Conservation (phyloP, 2,797 vertebrate genomes). For the Tenualosa ilisha region DNA sequence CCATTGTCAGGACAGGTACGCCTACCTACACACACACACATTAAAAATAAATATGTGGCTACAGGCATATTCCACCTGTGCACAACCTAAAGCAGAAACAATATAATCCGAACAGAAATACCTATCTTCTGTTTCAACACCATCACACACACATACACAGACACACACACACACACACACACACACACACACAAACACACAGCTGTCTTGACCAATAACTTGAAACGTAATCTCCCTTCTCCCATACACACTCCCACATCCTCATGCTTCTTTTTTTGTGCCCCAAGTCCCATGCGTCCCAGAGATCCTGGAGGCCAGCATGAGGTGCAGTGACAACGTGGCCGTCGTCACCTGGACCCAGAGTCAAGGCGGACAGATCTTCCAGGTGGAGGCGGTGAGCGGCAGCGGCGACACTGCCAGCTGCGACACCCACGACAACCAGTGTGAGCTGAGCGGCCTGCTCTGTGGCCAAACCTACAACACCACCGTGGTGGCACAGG, state of each 20-base stretch:
- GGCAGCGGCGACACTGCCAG: slow-evolving; percentile 49
- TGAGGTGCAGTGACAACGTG: slow-evolving; percentile 70
- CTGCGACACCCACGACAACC: slow-evolving; percentile 53
- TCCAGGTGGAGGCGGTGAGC: slow-evolving; percentile 62
- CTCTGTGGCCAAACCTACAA: slow-evolving; percentile 72
- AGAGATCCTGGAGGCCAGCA: slow-evolving; percentile 55
- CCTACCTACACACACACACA: not conserved
- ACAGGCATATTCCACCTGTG: too few relatives aligned
- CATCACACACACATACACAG: not conserved
- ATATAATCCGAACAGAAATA: too few relatives aligned
- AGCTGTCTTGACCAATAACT: too few relatives aligned
- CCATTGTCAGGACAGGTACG: slow-evolving; percentile 69
- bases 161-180: not conserved
- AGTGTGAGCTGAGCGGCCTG: slow-evolving; percentile 67
- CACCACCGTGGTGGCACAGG: slow-evolving; percentile 62
- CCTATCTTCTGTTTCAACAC: not conserved
- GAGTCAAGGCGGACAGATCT: slow-evolving; percentile 64
- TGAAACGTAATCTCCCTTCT: not conserved
- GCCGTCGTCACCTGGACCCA: slow-evolving; percentile 69
- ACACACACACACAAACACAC: not conserved
- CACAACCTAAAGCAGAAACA: too few relatives aligned
- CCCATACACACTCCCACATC: not conserved
- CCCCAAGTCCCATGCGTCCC: slow-evolving; percentile 72
- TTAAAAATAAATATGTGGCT: too few relatives aligned
- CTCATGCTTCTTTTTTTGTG: not conserved